These are phyloP conservation scores for Drosophila carrolli DNA, from an alignment of 1,140 invertebrate species.

Conservation along the genomic window DNA sequence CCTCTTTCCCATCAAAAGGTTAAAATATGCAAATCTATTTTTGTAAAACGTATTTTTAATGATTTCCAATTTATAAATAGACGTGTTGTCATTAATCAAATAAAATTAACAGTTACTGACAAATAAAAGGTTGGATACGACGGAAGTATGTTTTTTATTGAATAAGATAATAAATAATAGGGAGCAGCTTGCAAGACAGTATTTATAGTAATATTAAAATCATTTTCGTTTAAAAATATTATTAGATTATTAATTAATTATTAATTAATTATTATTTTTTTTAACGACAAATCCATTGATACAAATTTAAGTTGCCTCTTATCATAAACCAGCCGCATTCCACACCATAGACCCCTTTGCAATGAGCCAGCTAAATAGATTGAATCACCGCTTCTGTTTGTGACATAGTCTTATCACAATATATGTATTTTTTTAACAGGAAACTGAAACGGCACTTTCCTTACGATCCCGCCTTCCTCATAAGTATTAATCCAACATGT, in stretches of 20 bases:
- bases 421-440: slow-evolving; percentile 15
- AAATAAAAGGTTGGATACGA: slow-evolving; percentile 4
- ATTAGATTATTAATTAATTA: too few species aligned
- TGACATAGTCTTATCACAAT: slow-evolving; percentile 32
- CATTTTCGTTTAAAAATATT: too few species aligned
- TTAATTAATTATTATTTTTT: too few species aligned
- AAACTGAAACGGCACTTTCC: slow-evolving; percentile 30
- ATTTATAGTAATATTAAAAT: too few species aligned
- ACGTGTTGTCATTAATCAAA: slow-evolving; percentile 29
- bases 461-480: slow-evolving; percentile 5
- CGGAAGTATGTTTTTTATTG: too few species aligned
- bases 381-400: slow-evolving; percentile 34
- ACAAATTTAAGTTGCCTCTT: neutral
- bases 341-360: neutral
- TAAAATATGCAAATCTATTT: slow-evolving; percentile 39
- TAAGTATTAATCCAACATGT: slow-evolving; percentile 26
- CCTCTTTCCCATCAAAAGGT: slow-evolving; percentile 12
- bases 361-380: slow-evolving; percentile 16
- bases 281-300: neutral
- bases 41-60: slow-evolving; percentile 7
- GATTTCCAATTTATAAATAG: slow-evolving; percentile 42
- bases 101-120: slow-evolving; percentile 23
- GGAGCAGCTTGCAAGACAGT: too few species aligned
- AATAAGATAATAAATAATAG: too few species aligned
- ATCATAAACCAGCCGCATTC: slow-evolving; percentile 4